Evolutionary conservation across 2,113 vertebrate species (phyloP).

Genomic region (Dissostichus mawsoni): DNA sequence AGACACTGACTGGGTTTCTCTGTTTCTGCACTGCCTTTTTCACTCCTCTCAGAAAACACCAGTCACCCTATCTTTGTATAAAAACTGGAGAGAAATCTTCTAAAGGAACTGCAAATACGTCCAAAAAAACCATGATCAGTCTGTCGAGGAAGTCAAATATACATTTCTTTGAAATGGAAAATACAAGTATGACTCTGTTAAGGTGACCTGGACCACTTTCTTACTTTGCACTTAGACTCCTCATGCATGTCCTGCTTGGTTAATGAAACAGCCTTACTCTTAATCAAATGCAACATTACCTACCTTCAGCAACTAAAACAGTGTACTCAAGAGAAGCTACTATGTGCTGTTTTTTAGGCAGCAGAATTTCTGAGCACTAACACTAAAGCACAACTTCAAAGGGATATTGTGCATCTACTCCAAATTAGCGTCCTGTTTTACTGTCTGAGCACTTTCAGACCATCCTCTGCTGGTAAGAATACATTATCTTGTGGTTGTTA

Average conservation of each 20-base stretch:
- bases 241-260: slow-evolving; percentile 40
- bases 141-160: slow-evolving; percentile 27
- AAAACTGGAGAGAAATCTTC: slow-evolving; percentile 25
- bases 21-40: slow-evolving; percentile 33
- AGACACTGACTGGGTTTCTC: slow-evolving; percentile 56
- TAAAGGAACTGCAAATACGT: slow-evolving; percentile 15
- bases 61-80: slow-evolving; percentile 49
- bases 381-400: slow-evolving; percentile 74
- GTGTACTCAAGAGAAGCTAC: slow-evolving; percentile 40
- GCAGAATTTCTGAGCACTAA: slow-evolving; percentile 33
- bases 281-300: slow-evolving; percentile 69
- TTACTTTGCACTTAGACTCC: slow-evolving; percentile 25
- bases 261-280: slow-evolving; percentile 49
- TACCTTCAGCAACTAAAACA: slow-evolving; percentile 59
- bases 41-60: slow-evolving; percentile 32
- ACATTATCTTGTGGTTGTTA: slow-evolving; percentile 69
- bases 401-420: slow-evolving; percentile 70
- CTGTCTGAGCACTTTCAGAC: slow-evolving; percentile 68
- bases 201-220: slow-evolving; percentile 43
- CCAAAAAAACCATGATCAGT: not conserved
- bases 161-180: slow-evolving; percentile 37
- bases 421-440: slow-evolving; percentile 73
- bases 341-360: slow-evolving; percentile 45
- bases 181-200: slow-evolving; percentile 19
- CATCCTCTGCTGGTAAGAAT: slow-evolving; percentile 72